phyloP scores from a whole-genome alignment of 2,797 vertebrate genomes.

The Dendrocincla fuliginosa region DNA sequence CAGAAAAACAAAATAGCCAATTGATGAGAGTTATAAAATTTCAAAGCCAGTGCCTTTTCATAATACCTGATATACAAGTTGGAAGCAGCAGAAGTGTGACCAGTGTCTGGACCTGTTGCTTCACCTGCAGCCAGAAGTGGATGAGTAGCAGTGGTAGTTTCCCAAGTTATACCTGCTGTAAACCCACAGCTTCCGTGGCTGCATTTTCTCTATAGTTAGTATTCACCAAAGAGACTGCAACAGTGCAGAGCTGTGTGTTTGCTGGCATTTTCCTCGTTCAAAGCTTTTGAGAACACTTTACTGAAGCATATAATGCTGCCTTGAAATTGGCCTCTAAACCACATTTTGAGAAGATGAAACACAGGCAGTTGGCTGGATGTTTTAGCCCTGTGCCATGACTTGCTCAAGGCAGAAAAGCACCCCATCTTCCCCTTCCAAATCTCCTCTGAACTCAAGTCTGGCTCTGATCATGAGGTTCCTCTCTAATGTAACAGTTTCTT shows the following conservation, averaged over 20 bases:
- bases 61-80: neutral
- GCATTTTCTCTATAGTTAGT: constrained; percentile 24
- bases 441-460: neutral
- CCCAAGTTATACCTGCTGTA: neutral
- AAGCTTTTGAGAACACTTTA: constrained; percentile 51
- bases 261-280: constrained; percentile 45
- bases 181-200: neutral
- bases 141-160: neutral
- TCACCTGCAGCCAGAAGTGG: neutral
- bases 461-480: neutral
- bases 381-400: constrained; percentile 10
- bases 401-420: neutral
- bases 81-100: neutral
- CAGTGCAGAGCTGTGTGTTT: constrained; percentile 34
- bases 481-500: neutral
- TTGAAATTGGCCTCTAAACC: constrained; percentile 45
- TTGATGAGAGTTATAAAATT: neutral
- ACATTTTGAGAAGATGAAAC: constrained; percentile 40
- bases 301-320: constrained; percentile 48
- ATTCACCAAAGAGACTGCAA: constrained; percentile 43
- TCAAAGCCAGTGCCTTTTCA: neutral
- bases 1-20: constrained; percentile 25
- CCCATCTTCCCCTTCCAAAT: neutral
- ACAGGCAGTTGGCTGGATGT: constrained; percentile 32
- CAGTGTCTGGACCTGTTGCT: neutral